These are phyloP conservation scores for Cerastis rubricosa DNA, from an alignment of 2,888 invertebrate genomes.

Conservation along the genomic window DNA sequence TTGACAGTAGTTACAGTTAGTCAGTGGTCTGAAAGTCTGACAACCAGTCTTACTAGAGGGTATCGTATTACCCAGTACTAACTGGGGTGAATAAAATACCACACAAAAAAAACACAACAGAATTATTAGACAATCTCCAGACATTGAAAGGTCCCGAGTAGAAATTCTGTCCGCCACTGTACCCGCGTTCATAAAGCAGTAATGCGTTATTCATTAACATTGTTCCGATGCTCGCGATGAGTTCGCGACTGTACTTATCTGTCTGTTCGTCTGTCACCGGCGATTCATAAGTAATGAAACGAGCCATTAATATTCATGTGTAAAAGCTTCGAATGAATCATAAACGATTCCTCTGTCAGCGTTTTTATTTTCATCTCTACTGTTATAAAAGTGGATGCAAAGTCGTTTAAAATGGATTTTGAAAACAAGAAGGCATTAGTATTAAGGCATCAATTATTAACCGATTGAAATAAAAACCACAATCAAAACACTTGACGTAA, in stretches of 20 bases:
- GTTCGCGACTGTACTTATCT: slow-evolving; percentile 27
- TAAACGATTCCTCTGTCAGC: slow-evolving; percentile 2
- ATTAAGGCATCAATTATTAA: no score
- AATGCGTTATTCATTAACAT: slow-evolving; percentile 57
- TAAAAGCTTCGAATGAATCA: slow-evolving; percentile 30
- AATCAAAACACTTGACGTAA: no score
- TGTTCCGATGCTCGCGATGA: slow-evolving; percentile 28
- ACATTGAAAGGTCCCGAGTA: neutral
- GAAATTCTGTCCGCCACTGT: slow-evolving; percentile 47
- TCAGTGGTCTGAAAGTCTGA: neutral
- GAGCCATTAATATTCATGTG: slow-evolving; percentile 45
- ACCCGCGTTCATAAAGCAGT: slow-evolving; percentile 31
- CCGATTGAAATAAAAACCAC: no score
- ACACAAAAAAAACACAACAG: neutral
- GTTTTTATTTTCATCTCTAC: neutral
- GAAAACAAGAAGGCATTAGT: no score
- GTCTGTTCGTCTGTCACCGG: slow-evolving; percentile 27
- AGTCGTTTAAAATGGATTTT: no score
- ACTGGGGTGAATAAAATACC: neutral
- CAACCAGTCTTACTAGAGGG: neutral
- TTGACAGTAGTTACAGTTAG: neutral
- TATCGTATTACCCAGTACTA: neutral
- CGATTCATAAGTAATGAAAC: slow-evolving; percentile 60
- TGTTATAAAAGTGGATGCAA: neutral
- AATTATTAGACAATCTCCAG: neutral